These are phyloP conservation scores for Arctia plantaginis DNA, from an alignment of 2,888 invertebrate genomes.

Conservation along the genomic window DNA sequence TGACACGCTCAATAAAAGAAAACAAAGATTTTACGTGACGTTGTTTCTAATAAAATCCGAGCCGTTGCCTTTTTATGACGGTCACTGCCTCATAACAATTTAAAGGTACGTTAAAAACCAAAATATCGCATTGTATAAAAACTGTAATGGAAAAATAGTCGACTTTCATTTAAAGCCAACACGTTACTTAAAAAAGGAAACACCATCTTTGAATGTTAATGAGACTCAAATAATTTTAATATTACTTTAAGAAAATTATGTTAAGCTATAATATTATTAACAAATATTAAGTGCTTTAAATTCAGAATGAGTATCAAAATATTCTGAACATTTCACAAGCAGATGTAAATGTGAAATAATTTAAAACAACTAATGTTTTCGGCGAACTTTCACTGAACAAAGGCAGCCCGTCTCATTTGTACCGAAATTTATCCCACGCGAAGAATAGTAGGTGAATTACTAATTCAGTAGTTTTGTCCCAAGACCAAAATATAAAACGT, in stretches of 20 bases:
- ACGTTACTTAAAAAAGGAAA: neutral
- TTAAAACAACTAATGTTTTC: constrained; percentile 47
- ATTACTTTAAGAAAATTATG: constrained; percentile 21
- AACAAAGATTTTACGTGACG: constrained; percentile 9
- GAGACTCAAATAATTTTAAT: constrained; percentile 3
- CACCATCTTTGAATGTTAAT: constrained; percentile 8
- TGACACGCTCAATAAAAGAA: neutral
- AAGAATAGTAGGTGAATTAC: constrained; percentile 49
- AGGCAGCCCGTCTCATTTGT: constrained; percentile 40
- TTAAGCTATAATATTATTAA: constrained; percentile 22
- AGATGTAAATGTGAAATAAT: constrained; percentile 48
- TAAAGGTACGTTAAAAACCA: constrained; percentile 41
- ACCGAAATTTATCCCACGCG: constrained; percentile 48
- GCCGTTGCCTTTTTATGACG: constrained; percentile 57
- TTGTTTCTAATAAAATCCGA: constrained; percentile 35
- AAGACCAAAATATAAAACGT: constrained; percentile 40
- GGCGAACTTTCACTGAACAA: constrained; percentile 45
- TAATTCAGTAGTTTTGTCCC: constrained; percentile 54
- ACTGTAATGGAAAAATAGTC: constrained; percentile 25
- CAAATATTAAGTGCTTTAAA: constrained; percentile 29
- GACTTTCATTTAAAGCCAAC: constrained; percentile 17
- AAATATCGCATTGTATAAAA: constrained; percentile 26
- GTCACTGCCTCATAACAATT: constrained; percentile 37
- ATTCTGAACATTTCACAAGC: constrained; percentile 46
- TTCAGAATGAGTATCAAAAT: constrained; percentile 44